Percentiles rank a stretch among this genome's conserved stretches.
Evolutionary conservation across 1,140 invertebrate species (phyloP).

Genomic region (Drosophila albomicans): DNA sequence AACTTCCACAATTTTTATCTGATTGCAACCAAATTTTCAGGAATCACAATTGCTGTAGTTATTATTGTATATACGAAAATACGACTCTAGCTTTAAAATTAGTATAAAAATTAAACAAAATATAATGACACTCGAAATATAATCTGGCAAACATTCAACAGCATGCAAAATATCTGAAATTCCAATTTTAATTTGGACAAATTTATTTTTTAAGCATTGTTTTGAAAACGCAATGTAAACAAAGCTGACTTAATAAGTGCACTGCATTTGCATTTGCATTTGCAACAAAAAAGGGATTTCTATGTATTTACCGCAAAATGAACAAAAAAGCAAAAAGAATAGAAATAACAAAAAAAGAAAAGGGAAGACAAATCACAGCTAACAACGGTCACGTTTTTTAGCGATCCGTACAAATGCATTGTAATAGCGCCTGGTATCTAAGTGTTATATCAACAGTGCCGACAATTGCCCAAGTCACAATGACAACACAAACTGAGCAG

Average conservation of each 20-base stretch:
- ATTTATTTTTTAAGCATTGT: too few relatives aligned
- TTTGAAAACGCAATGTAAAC: too few relatives aligned
- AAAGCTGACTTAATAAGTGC: neutral
- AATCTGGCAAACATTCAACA: too few relatives aligned
- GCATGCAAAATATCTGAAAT: too few relatives aligned
- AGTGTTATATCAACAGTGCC: constrained; percentile 75
- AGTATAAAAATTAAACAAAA: too few relatives aligned
- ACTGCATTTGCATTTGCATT: constrained; percentile 5
- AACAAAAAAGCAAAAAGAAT: constrained; percentile 34
- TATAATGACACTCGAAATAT: too few relatives aligned
- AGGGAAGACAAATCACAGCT: constrained; percentile 47
- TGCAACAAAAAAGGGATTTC: constrained; percentile 1
- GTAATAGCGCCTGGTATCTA: constrained; percentile 65
- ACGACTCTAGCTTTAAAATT: too few relatives aligned
- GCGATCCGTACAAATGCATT: constrained; percentile 68
- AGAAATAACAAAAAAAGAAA: constrained; percentile 45
- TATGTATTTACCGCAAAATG: constrained; percentile 34
- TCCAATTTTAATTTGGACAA: too few relatives aligned
- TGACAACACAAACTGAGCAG: constrained; percentile 19
- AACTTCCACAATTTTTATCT: too few relatives aligned
- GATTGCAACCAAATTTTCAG: too few relatives aligned
- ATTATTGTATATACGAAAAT: too few relatives aligned
- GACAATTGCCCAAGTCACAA: constrained; percentile 63
- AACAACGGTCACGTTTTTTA: constrained; percentile 75
- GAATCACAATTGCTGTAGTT: too few relatives aligned